A percentile compares a stretch with the other conserved stretches of the same genome.
These are phyloP conservation scores for Rhea pennata DNA, from an alignment of 2,113 vertebrate genomes.

Conservation along the genomic window DNA sequence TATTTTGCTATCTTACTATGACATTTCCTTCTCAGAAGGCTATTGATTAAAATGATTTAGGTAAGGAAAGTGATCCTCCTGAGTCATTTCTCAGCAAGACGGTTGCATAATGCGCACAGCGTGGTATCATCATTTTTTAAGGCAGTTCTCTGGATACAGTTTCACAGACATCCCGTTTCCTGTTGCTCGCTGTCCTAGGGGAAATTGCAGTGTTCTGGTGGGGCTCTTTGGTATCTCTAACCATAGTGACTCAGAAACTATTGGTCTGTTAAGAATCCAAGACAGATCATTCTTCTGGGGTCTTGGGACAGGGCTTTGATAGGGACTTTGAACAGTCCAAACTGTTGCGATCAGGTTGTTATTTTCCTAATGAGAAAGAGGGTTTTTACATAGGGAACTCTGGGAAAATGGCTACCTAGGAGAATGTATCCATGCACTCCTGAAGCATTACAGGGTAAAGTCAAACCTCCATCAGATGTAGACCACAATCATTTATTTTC, in stretches of 20 bases:
- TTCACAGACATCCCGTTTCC: not conserved
- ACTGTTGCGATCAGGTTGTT: not conserved
- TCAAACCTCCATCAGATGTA: not conserved
- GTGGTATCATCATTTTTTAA: not conserved
- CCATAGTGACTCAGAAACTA: not conserved
- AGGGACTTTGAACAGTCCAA: not conserved
- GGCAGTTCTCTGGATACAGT: not conserved
- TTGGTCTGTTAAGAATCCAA: not conserved
- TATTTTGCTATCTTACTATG: slow-evolving; percentile 34
- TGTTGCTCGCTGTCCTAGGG: not conserved
- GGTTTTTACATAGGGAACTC: not conserved
- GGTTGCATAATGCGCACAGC: not conserved
- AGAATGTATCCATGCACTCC: not conserved
- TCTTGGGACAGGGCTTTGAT: not conserved
- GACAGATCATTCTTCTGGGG: not conserved
- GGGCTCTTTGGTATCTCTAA: not conserved
- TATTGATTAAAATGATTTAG: slow-evolving; percentile 69
- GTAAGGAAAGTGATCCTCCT: slow-evolving; percentile 58
- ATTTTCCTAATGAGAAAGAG: not conserved
- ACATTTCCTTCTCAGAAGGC: slow-evolving; percentile 53
- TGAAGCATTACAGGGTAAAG: not conserved
- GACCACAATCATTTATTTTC: not conserved
- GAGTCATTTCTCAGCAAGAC: slow-evolving; percentile 54
- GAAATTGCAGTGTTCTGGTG: not conserved
- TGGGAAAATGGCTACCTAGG: not conserved